Evolutionary conservation across 2,888 invertebrate species (phyloP), one percentile per base, ranked within the genome.

Genomic region (Trichogramma dendrolimi): DNA sequence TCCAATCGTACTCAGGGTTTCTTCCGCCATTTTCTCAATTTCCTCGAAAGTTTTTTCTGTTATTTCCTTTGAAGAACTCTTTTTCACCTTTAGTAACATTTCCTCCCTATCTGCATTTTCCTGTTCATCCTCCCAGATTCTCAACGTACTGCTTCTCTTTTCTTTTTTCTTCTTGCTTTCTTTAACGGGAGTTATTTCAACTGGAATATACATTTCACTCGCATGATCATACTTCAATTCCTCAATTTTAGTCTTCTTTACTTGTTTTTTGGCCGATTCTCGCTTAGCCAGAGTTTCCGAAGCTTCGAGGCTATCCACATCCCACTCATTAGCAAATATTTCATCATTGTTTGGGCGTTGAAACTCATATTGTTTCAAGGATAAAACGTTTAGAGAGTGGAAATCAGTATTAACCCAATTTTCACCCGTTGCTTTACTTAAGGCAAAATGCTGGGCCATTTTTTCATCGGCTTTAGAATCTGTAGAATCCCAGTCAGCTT

Each of bases 121-220:
- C 49, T 75, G 71, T n/a, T 79, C 79, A 4, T 75, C 75, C 52
- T 79, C 78, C 79, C 79, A 79, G 39, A 79, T 78, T 62, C 77
- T 72, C 51, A 75, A 71, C 0, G 77, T 71, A 8, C 72, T 74
- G 5, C 73, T 47, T 11, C 73, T 68, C 6, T 71, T 68, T 8
- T 71, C 67, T 38, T 69, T 71, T 50, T 71, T 72, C 52, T 70
- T 70, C 5, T 68, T 67, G 10, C 58, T 68, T 10, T 75, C 75
- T 14, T 71, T 71, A 0, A 64, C 51, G 11, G 51, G 67, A 8
- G 73, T 73, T 27, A 72, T 70, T 4, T 75, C 75, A 5, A 76
- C 67, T 0, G 78, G 63, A 10, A 78, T 75, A 7, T 79, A 78
- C 3, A 75, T 77, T 27, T 79, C 78, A 0, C 77, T 77, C 14